Evolutionary conservation across 1,140 invertebrate species (phyloP).

Genomic region (Drosophila tani): DNA sequence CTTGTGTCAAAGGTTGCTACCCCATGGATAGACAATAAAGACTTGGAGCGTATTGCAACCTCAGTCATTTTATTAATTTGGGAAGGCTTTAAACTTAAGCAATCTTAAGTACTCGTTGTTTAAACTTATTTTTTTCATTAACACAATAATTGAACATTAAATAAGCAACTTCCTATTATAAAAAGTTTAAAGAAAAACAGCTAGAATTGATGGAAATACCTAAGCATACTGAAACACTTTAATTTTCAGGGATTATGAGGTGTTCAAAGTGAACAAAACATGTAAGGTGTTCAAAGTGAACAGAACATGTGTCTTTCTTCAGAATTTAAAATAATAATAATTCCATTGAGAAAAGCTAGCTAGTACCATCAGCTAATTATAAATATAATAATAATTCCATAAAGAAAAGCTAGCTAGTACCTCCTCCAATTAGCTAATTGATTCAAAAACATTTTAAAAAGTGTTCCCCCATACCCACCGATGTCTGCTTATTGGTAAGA

Average conservation of each 20-base stretch:
- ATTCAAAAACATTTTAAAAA: not conserved
- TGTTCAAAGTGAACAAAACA: not conserved
- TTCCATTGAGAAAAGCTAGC: not conserved
- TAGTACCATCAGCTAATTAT: not conserved
- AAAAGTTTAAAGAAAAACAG: not conserved
- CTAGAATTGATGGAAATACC: not conserved
- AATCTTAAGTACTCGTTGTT: not conserved
- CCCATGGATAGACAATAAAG: not conserved
- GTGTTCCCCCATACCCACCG: conserved; percentile 31
- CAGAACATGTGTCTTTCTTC: not conserved
- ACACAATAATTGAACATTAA: not conserved
- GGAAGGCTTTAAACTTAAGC: not conserved
- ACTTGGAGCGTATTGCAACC: not conserved
- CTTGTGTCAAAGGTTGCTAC: not conserved
- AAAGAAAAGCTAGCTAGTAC: not conserved
- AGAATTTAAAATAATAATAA: not conserved
- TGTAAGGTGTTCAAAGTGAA: too few species aligned
- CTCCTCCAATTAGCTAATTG: not conserved
- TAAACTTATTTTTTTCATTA: not conserved
- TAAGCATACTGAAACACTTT: not conserved
- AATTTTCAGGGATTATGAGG: not conserved
- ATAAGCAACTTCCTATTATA: too few species aligned
- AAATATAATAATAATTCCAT: not conserved
- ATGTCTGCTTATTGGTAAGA: conserved; percentile 24
- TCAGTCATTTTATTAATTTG: not conserved